Base-by-base conservation (phyloP, 2,113 vertebrate species). In the Psittacus erithacus region DNA sequence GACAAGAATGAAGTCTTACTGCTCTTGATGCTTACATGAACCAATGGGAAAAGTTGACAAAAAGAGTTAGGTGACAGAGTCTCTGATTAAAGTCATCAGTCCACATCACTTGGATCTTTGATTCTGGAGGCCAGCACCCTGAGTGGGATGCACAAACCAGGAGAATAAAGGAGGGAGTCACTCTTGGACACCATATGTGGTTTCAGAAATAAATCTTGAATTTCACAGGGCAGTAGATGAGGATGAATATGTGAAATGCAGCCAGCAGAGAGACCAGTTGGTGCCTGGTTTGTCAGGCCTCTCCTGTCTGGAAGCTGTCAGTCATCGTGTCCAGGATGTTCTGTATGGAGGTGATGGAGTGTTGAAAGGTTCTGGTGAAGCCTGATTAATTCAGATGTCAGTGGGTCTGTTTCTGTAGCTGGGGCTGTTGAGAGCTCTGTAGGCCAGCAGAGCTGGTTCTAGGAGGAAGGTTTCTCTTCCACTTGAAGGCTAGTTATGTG, bases 401-500 rank as follows among this genome's bases (percentile, higher is more conserved):
- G 35, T 64, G 49, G 73, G 17, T 95, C 95, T 93, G 80, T 90
- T 96, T 90, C 71, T 88, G 35, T 63, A 86, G 75, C 38, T 2
- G 0, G 27, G 52, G 50, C 68, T 84, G 67, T 79, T 82, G 92
- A 67, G 64, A 93, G 63, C 57, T 85, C 69, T 65, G 29, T 47
- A 73, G 88, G 64, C 64, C 64, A 52, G 69, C 5, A 0, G 62
- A 87, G 85, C 46, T 92, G 71, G 69, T 92, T 90, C 69, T 86
- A 29, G 81, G 88, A 93, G 73, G 43, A 94, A 93, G 55, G 79
- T 88, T 96, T 71, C 81, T 94, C 73, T 95, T 95, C 95, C 74
- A 17, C 29, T 17, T 47, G 77, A 76, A 91, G 83, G 9, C 57
- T 91, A 22, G 70, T 96, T 90, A 96, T 62, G 59, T 85, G 95